Evolutionary conservation across 2,888 invertebrate genomes (phyloP), one percentile per base, ranked within the genome.

Genomic region (Octonoba sinensis): DNA sequence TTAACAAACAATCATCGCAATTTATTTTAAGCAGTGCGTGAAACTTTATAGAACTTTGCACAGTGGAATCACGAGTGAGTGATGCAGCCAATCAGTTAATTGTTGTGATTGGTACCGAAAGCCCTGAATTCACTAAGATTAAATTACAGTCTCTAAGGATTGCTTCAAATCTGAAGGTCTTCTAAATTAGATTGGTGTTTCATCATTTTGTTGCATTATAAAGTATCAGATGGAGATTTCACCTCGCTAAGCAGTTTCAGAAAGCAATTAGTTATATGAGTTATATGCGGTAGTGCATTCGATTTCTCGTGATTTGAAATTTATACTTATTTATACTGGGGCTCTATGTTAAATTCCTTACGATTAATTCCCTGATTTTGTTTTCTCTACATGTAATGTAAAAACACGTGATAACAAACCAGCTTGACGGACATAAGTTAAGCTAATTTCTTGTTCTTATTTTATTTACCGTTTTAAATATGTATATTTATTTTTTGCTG

Each of bases 1-100:
- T 54, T 8, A 16, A 2, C 16, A n/a, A 54, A 54, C 20, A 54
- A 54, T 18, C 0, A 54, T 54, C 11, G n/a, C 8, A 54, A 54
- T 54, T 54, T n/a, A n/a, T 54, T 54, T 54, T 54, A 20, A 54
- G 20, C 16, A 15, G 20, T 54, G 54, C 15, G 16, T 20, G 16
- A 20, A 54, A 18, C 20, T 54, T 54, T 16, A n/a, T 20, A 20
- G n/a, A 54, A 15, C 13, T 15, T 18, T 54, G n/a, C 54, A 18
- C 20, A 54, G 36, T 13, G 46, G 36, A 44, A 64, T 44, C 46
- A 44, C 15, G 2, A n/a, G 12, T 15, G 64, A 64, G 27, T 20
- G 64, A 36, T 64, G 44, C 27, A 64, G 20, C 18, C 44, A 64
- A 64, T 64, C 64, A 44, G 64, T 20, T 44, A 64, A 64, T 64